Evolutionary conservation across 2,797 vertebrate genomes (phyloP).

Genomic region (Ficedula albicollis): DNA sequence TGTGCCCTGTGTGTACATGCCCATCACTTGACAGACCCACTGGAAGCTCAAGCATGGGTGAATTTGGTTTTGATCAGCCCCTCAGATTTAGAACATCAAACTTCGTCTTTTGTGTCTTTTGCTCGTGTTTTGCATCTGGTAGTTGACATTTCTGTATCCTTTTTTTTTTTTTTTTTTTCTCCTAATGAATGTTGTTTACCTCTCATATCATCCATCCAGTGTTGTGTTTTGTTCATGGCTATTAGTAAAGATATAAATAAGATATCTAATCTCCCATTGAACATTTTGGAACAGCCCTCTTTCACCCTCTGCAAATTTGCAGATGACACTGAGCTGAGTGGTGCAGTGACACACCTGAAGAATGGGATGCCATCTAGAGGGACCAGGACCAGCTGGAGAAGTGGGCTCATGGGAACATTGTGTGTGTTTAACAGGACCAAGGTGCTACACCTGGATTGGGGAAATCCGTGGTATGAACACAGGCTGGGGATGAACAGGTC

Average conservation of each 20-base stretch:
- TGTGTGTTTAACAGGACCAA: neutral
- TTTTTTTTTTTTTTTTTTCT: neutral
- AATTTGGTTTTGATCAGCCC: neutral
- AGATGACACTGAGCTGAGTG: neutral
- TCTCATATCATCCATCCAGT: neutral
- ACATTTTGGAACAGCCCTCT: neutral
- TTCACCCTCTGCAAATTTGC: neutral
- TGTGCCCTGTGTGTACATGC: neutral
- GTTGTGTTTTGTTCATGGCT: neutral
- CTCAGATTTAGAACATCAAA: neutral
- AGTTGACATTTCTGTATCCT: neutral
- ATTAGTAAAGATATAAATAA: neutral
- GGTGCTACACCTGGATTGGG: neutral
- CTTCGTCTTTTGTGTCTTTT: neutral
- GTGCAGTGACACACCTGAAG: neutral
- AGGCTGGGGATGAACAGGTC: neutral
- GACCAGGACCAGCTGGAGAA: neutral
- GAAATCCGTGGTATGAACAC: accelerated
- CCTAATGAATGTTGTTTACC: neutral
- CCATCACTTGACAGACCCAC: neutral
- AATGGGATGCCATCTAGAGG: neutral
- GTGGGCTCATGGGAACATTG: neutral
- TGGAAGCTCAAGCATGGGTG: neutral
- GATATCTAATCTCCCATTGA: neutral
- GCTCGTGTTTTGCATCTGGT: neutral